Evolutionary conservation across 2,113 vertebrate genomes (phyloP).

Genomic region (Myiozetetes cayanensis): DNA sequence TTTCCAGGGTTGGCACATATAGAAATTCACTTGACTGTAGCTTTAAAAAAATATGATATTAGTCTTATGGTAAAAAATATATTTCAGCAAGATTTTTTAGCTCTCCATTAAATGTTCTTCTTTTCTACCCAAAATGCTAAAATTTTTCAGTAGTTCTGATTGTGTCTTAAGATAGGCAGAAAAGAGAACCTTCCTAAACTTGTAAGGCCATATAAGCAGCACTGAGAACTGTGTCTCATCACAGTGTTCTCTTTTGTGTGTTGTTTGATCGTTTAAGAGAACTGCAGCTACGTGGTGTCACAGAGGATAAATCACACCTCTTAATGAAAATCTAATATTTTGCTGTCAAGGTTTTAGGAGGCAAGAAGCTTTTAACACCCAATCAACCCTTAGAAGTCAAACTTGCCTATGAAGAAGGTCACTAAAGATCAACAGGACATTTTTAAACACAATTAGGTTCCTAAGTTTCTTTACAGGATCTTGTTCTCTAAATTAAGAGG

Average conservation of each 20-base stretch:
- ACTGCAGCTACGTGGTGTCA: neutral
- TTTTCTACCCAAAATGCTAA: neutral
- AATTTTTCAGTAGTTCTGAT: neutral
- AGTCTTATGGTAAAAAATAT: neutral
- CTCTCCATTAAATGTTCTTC: neutral
- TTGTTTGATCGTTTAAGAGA: neutral
- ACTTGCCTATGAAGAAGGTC: neutral
- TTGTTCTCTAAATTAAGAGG: neutral
- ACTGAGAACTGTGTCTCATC: neutral
- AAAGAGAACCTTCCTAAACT: neutral
- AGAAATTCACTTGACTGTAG: neutral
- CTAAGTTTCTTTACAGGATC: fast-evolving
- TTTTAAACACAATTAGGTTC: neutral
- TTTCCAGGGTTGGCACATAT: neutral
- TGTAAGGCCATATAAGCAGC: neutral
- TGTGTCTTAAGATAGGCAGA: neutral
- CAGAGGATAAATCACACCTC: neutral
- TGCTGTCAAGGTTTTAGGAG: neutral
- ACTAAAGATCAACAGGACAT: neutral
- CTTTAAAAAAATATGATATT: neutral
- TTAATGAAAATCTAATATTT: neutral
- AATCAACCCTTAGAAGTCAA: neutral
- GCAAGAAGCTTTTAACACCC: neutral
- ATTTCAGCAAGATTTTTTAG: neutral
- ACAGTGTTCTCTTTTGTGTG: neutral